Evolutionary conservation across 2,113 vertebrate genomes (phyloP).

Genomic region (Callipepla squamata): DNA sequence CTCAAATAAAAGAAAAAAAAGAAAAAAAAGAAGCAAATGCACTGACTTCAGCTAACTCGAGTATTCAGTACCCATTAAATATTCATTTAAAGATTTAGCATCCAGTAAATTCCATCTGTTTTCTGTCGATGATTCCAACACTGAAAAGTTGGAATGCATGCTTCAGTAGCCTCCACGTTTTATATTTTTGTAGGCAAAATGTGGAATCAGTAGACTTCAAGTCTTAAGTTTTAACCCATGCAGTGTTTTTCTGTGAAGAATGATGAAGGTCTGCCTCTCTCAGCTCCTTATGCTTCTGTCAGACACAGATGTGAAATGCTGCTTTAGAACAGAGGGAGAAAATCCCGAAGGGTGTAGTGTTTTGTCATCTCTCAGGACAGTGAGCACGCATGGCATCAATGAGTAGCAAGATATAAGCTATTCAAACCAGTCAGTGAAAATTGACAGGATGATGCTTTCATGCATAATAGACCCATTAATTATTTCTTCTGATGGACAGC

Average conservation of each 20-base stretch:
- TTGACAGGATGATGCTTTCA: constrained; percentile 75
- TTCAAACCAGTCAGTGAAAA: constrained; percentile 75
- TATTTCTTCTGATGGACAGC: constrained; percentile 80
- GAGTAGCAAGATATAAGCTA: constrained; percentile 76
- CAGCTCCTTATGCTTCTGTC: constrained; percentile 71
- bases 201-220: constrained; percentile 13
- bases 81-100: constrained; percentile 55
- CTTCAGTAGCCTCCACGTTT: constrained; percentile 8
- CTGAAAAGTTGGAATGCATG: constrained; percentile 62
- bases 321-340: constrained; percentile 75
- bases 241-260: constrained; percentile 38
- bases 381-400: constrained; percentile 81
- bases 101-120: constrained; percentile 56
- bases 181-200: constrained; percentile 18
- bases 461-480: constrained; percentile 82
- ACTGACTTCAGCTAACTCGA: constrained; percentile 63
- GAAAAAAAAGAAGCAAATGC: neutral
- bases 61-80: constrained; percentile 68
- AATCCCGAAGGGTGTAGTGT: constrained; percentile 84
- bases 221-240: constrained; percentile 73
- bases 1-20: neutral
- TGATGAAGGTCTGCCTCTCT: constrained; percentile 60
- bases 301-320: constrained; percentile 82
- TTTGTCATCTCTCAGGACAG: constrained; percentile 87
- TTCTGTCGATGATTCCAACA: constrained; percentile 49